Base-by-base conservation (phyloP, 2,113 vertebrate genomes). In the Neolamprologus toae region DNA sequence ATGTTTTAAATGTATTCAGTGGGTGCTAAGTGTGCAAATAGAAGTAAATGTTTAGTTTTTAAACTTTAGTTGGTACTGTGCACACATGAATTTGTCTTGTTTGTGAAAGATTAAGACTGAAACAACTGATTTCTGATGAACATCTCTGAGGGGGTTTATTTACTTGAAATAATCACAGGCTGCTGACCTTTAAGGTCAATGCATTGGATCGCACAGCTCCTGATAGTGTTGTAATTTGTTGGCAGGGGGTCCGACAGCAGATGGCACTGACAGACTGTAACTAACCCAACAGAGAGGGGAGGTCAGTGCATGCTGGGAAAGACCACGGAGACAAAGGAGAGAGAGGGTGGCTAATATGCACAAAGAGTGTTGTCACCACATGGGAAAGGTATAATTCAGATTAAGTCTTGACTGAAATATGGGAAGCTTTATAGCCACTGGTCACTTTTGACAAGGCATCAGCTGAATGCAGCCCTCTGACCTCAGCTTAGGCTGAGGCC, bases 261-360 rank as follows among this genome's bases (percentile, higher is more conserved):
- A 97, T 97, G 96, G 95, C 90, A 90, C 90, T 95, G 96, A 95
- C 96, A 96, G 96, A 95, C 94, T 95, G 95, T 96, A 95, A 96
- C 93, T 96, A 92, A 93, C 82, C 86, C 82, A 88, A 81, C 92
- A 85, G 92, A 90, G 89, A 85, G 80, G 81, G 86, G 91, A 92
- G 90, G 89, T 85, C 93, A 84, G 86, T 57, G 80, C 84, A 89
- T 68, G 86, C 92, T 93, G 95, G 89, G 87, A 94, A 92, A 89
- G 63, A 91, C 92, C 40, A 28, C 17, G 4, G 76, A 91, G 91
- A 93, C 90, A 92, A 95, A 91, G 88, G 80, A 40, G 80, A 88
- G 83, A 91, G 51, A 84, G 54, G 55, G 54, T 87, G 82, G 81
- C 71, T 87, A 42, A 89, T 57, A 13, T 81, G 90, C 81, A 49